These are phyloP conservation scores for Micrastur ruficollis DNA, from an alignment of 2,797 vertebrate genomes.

Conservation along the genomic window DNA sequence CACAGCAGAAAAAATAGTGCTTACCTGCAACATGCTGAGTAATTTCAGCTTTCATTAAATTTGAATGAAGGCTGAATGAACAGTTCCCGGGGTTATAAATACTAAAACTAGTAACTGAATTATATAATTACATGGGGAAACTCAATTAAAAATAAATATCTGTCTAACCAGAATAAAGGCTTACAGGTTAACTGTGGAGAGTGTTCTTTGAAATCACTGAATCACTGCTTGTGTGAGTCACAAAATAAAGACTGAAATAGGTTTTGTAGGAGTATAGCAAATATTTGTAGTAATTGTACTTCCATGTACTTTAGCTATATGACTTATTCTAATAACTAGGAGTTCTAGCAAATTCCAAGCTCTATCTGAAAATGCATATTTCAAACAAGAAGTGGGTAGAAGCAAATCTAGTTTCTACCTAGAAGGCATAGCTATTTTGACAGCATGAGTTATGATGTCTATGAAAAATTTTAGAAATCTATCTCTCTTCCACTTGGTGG, in stretches of 20 bases:
- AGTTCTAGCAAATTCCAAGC: background rate
- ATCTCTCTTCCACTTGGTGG: background rate
- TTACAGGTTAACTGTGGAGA: background rate
- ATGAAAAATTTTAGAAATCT: background rate
- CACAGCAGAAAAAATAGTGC: background rate
- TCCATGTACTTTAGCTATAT: background rate
- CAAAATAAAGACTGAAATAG: background rate
- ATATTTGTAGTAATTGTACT: background rate
- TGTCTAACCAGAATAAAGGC: background rate
- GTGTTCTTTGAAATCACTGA: background rate
- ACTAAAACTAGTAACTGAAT: background rate
- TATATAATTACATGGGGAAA: conserved; percentile 22
- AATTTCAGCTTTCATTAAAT: conserved; percentile 21
- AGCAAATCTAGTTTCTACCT: background rate
- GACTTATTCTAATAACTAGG: background rate
- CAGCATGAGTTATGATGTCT: background rate
- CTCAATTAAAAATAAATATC: background rate
- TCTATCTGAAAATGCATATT: background rate
- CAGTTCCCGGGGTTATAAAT: background rate
- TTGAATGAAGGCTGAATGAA: conserved; percentile 6
- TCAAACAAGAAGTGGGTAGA: background rate
- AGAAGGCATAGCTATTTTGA: background rate
- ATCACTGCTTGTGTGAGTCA: background rate
- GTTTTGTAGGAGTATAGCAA: background rate
- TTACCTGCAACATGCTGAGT: conserved; percentile 17